Conservation (phyloP, 53 echinoderm and acorn worm species). For the Antedon mediterranea region DNA sequence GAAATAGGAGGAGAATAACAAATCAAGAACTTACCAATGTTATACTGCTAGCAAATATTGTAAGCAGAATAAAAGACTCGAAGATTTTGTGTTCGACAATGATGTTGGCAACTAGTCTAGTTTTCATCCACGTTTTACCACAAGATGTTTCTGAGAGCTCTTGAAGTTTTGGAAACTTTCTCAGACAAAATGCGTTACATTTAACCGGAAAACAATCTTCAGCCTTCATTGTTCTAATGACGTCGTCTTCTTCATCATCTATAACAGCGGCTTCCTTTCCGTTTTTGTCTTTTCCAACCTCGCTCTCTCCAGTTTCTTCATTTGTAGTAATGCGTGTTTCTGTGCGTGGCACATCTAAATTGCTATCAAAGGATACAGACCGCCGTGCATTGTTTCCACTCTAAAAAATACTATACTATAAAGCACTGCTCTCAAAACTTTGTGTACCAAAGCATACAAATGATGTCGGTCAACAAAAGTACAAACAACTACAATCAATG, state of each 20-base stretch:
- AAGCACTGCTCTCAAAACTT: no score
- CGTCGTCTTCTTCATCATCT: neutral
- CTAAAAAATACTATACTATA: no score
- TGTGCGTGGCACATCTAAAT: neutral
- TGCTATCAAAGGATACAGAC: neutral
- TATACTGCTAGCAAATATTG: constrained; percentile 59
- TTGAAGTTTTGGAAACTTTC: constrained; percentile 26
- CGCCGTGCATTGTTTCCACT: no score
- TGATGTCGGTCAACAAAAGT: no score
- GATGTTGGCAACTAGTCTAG: constrained; percentile 30
- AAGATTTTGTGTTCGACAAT: constrained; percentile 71
- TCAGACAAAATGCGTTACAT: constrained; percentile 16
- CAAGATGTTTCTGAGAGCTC: constrained; percentile 18
- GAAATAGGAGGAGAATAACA: no score
- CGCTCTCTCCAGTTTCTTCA: constrained; percentile 44
- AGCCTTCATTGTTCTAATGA: neutral
- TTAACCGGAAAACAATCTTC: constrained; percentile 37
- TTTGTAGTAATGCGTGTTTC: constrained; percentile 21
- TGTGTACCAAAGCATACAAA: no score
- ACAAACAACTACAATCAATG: no score
- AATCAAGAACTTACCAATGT: constrained; percentile 63
- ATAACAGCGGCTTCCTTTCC: neutral
- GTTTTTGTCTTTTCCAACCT: neutral
- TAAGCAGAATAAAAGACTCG: constrained; percentile 61
- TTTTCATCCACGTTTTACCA: constrained; percentile 26